These are phyloP conservation scores for Aphelocoma californica DNA, from an alignment of 2,797 vertebrate genomes.

Conservation along the genomic window DNA sequence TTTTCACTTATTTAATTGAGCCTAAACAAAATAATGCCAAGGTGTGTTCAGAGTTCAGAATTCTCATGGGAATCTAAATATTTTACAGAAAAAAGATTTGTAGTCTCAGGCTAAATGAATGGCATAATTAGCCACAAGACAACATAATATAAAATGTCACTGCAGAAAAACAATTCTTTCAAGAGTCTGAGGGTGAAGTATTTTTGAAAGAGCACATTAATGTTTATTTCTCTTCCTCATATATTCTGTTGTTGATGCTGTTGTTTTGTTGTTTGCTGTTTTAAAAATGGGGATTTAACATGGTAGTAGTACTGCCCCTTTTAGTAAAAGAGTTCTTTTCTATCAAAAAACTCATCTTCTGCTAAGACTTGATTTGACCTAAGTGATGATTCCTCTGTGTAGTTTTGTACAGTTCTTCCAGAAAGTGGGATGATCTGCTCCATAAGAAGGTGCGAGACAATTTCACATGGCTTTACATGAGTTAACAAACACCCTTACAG, in stretches of 20 bases:
- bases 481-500: background rate
- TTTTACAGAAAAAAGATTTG: conserved; percentile 5
- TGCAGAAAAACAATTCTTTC: background rate
- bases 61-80: background rate
- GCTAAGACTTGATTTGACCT: background rate
- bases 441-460: background rate
- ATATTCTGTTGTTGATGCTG: background rate
- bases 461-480: background rate
- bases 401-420: background rate
- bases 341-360: background rate
- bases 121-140: background rate
- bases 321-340: background rate
- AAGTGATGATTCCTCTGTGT: background rate
- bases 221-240: background rate
- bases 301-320: background rate
- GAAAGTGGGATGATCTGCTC: background rate
- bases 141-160: background rate
- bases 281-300: background rate
- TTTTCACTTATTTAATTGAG: conserved; percentile 20
- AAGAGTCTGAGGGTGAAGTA: background rate
- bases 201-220: background rate
- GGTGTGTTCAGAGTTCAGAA: background rate
- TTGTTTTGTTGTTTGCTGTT: background rate
- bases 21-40: background rate
- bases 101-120: background rate